Evolutionary conservation across 2,113 vertebrate genomes (phyloP), one percentile per base, ranked within the genome.

Genomic region (Myanophis thanlyinensis): DNA sequence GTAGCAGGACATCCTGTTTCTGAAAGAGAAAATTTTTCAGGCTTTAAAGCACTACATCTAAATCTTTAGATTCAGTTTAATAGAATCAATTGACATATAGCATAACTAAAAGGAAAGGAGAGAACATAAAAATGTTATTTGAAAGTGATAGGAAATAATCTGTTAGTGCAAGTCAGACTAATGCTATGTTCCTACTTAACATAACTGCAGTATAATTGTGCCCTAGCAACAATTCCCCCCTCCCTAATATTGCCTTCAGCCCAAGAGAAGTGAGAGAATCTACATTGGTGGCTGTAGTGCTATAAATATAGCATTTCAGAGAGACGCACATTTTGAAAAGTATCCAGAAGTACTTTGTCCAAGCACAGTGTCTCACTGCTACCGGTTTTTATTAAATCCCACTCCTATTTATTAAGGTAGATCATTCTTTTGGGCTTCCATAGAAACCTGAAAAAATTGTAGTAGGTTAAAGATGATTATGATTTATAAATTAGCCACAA

Each of bases 1-100:
- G 85, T 27, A 86, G 88, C 46, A 93, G 73, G 86, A 93, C 88
- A 93, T 90, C 92, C 92, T 89, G 92, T 93, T 85, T 92, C 92
- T 86, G 80, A 93, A 85, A 90, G 46, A 86, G 46, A 22, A 59
- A 92, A 44, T 86, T 89, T 85, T 89, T n/a, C 30, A 90, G 80
- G 25, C 22, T 49, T 86, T 93, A 59, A 93, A 93, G 89, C 62
- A 62, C 53, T 56, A 30, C 5, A 62, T 51, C 35, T 62, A 49
- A 49, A 89, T 85, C 30, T 89, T 62, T 47, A 92, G 11, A 35
- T 89, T 89, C 30, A 86, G 8, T 35, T 59, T 30, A 86, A 15
- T 15, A 85, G 23, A 59, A 40, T 85, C 30, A 62, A 13, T 88
- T 52, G 18, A 80, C 73, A 35, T 40, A 54, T n/a, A 30, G 51